Evolutionary conservation across 2,888 invertebrate genomes (phyloP).

Genomic region (Prosapia bicincta): DNA sequence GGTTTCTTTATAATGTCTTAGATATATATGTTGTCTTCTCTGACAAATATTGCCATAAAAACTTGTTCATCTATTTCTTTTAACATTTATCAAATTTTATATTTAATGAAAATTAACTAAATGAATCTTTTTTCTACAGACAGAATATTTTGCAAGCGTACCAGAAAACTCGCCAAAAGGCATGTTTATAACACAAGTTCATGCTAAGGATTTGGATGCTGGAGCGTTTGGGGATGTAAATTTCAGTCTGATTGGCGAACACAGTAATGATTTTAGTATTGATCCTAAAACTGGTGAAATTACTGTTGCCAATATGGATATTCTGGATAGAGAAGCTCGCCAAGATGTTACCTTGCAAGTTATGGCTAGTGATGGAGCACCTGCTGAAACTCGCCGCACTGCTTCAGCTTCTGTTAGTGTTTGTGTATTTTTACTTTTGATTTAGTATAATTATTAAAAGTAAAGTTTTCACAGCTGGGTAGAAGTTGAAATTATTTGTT

Average conservation of each 20-base stretch:
- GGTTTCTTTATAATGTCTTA: too few species aligned
- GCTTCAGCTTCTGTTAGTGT: constrained; percentile 68
- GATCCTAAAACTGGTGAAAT: constrained; percentile 70
- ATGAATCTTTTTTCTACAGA: constrained; percentile 39
- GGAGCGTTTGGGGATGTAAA: constrained; percentile 73
- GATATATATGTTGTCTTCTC: too few species aligned
- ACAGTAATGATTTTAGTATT: constrained; percentile 68
- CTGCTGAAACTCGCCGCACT: constrained; percentile 61
- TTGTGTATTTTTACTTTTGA: constrained; percentile 8
- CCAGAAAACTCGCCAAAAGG: constrained; percentile 73
- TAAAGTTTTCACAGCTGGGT: not conserved
- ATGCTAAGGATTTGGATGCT: constrained; percentile 74
- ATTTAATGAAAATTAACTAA: too few species aligned
- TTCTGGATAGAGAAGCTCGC: constrained; percentile 73
- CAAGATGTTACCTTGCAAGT: constrained; percentile 71
- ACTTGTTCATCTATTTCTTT: too few species aligned
- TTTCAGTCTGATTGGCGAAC: constrained; percentile 75
- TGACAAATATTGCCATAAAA: too few species aligned
- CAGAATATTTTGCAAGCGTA: constrained; percentile 65
- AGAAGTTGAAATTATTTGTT: not conserved
- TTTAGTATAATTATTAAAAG: constrained; percentile 2
- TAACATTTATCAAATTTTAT: too few species aligned
- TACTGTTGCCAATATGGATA: constrained; percentile 64
- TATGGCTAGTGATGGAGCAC: constrained; percentile 77
- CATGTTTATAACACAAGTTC: constrained; percentile 67